Evolutionary conservation across 2,888 invertebrate species (phyloP).

Genomic region (Aspidiotus rigidus): DNA sequence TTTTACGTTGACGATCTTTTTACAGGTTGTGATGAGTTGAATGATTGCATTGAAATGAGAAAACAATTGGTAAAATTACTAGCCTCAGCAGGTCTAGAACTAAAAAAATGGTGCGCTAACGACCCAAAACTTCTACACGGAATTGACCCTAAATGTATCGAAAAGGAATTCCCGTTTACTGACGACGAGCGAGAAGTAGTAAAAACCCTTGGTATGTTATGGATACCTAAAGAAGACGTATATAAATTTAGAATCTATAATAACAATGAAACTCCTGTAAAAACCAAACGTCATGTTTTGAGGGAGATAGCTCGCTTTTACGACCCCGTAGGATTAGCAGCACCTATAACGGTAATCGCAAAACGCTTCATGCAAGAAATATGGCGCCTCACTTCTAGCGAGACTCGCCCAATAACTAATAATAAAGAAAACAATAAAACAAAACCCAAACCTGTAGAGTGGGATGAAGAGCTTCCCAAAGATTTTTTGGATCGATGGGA

Average conservation of each 20-base stretch:
- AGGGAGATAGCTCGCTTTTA: background rate
- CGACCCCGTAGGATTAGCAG: background rate
- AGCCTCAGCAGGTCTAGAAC: background rate
- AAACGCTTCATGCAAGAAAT: no score
- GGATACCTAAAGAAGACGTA: constrained; percentile 34
- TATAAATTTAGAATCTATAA: constrained; percentile 31
- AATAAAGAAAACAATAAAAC: no score
- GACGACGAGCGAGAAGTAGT: background rate
- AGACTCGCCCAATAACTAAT: no score
- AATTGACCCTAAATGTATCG: background rate
- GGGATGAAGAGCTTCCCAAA: no score
- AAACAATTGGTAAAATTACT: constrained; percentile 22
- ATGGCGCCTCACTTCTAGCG: no score
- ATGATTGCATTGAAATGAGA: no score
- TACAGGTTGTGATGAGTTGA: no score
- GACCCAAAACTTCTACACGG: background rate
- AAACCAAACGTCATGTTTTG: background rate
- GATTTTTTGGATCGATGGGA: no score
- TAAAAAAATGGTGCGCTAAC: constrained; percentile 10
- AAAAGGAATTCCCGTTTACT: background rate
- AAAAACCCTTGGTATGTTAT: constrained; percentile 36
- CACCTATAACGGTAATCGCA: background rate
- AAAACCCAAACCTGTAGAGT: no score
- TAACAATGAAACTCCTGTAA: background rate
- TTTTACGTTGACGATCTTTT: no score